These are phyloP conservation scores for Spodoptera exigua DNA, from an alignment of 2,888 invertebrate species.

Conservation along the genomic window DNA sequence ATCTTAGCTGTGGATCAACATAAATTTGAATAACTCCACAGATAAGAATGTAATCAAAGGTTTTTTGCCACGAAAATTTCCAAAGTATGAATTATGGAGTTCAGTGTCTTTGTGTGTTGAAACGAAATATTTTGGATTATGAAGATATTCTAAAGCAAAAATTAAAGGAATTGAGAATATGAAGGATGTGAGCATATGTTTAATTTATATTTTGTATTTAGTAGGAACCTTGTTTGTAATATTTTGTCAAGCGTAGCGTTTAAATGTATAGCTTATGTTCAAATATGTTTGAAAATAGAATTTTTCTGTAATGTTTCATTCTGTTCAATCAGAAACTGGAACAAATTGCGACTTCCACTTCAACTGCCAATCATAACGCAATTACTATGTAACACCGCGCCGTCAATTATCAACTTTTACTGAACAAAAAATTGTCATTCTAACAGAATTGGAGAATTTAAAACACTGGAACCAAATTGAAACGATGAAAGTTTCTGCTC, in stretches of 20 bases:
- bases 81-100: conserved; percentile 42
- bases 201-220: not conserved
- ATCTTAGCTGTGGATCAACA: conserved; percentile 61
- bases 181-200: not conserved
- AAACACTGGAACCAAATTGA: conserved; percentile 56
- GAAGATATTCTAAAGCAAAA: conserved; percentile 5
- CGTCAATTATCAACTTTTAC: conserved; percentile 43
- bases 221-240: no score
- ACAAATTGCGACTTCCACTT: not conserved
- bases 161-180: conserved; percentile 8
- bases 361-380: conserved; percentile 21
- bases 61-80: conserved; percentile 42
- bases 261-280: no score
- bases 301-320: no score
- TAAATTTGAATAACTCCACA: conserved; percentile 66
- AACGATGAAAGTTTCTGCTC: conserved; percentile 71
- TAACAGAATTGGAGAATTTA: conserved; percentile 49
- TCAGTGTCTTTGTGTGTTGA: conserved; percentile 11
- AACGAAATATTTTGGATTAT: conserved; percentile 6
- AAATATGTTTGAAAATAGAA: no score
- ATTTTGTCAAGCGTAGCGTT: no score
- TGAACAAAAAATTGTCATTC: conserved; percentile 35
- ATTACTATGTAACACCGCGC: conserved; percentile 24
- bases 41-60: conserved; percentile 62
- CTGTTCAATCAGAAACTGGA: not conserved